Percentiles rank a stretch among this genome's conserved stretches.
These are phyloP conservation scores for Anguilla rostrata DNA, from an alignment of 2,113 vertebrate genomes.

Conservation along the genomic window DNA sequence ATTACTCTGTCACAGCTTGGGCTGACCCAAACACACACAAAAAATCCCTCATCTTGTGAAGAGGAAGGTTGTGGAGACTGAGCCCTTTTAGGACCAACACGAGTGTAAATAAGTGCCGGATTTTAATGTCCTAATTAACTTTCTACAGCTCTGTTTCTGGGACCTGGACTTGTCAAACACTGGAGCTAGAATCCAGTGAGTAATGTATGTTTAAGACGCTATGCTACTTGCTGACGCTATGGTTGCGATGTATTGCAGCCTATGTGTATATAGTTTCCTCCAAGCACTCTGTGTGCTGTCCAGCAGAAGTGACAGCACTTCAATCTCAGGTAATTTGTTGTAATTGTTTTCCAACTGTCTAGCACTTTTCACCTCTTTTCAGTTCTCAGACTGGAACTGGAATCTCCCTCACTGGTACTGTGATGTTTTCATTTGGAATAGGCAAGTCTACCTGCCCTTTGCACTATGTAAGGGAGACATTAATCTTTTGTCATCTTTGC, in stretches of 20 bases:
- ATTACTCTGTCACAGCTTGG: slow-evolving; percentile 35
- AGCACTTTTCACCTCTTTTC: background rate
- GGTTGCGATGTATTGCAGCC: slow-evolving; percentile 14
- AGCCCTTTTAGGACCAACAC: background rate
- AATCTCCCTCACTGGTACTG: background rate
- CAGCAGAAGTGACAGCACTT: background rate
- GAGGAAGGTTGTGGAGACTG: slow-evolving; percentile 17
- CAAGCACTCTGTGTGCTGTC: background rate
- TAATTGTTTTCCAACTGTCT: too few relatives aligned
- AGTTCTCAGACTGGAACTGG: background rate
- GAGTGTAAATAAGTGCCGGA: background rate
- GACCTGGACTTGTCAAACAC: background rate
- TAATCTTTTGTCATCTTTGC: background rate
- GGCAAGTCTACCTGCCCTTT: background rate
- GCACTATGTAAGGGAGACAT: background rate
- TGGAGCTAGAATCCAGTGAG: slow-evolving; percentile 25
- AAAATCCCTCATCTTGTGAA: slow-evolving; percentile 10
- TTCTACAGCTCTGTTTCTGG: background rate
- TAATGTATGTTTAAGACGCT: slow-evolving; percentile 42
- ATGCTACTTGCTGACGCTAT: slow-evolving; percentile 45
- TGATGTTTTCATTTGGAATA: background rate
- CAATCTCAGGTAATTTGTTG: background rate
- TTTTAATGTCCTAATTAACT: slow-evolving; percentile 4
- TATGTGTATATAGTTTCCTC: background rate
- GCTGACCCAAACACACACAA: slow-evolving; percentile 38